Base-by-base conservation (phyloP, 2,888 invertebrate species). In the Geotrupes spiniger region DNA sequence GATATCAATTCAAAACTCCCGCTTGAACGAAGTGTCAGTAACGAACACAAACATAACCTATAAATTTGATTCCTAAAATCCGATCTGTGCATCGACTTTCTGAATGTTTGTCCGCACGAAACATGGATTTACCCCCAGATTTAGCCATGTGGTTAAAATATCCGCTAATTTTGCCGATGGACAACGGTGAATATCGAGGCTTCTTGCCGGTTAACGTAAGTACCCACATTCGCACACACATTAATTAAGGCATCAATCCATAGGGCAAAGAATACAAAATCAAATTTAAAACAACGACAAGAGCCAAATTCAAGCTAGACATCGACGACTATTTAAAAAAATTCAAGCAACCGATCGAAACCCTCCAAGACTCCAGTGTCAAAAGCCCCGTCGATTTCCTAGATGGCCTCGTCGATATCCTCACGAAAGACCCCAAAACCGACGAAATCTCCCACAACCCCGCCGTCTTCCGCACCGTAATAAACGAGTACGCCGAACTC, bases 201-300 rank as follows among this genome's bases (percentile, higher is more conserved):
- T 58, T 59, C 38, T 57, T 65, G 46, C 52, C 56, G 27, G 49
- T 64, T 29, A 53, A 61, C 33, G 58, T 65, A 42, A 51, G 56
- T 49, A 54, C 58, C 54, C 12, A 29, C 8, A 17, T 21, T 21
- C 14, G 9, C 15, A 1, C 4, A 5, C 26, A n/a, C n/a, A n/a
- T n/a, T n/a, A n/a, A n/a, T 45, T 38, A 17, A 25, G 10, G 10
- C 2, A 31, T 33, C 10, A 29, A 29, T 47, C 56, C 58, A 33
- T 47, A 65, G 64, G 53, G 55, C 25, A 52, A 54, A 42, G 63
- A 63, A 46, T 63, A 57, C 36, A 33, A 52, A 46, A 41, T 66
- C 33, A 37, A 44, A 15, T 47, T 64, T 2, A 54, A 51, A 46
- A 21, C 49, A 21, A 31, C 16, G 11, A n/a, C 44, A 4, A 28